Base-by-base conservation (phyloP, 2,113 vertebrate genomes). In the Platichthys flesus region DNA sequence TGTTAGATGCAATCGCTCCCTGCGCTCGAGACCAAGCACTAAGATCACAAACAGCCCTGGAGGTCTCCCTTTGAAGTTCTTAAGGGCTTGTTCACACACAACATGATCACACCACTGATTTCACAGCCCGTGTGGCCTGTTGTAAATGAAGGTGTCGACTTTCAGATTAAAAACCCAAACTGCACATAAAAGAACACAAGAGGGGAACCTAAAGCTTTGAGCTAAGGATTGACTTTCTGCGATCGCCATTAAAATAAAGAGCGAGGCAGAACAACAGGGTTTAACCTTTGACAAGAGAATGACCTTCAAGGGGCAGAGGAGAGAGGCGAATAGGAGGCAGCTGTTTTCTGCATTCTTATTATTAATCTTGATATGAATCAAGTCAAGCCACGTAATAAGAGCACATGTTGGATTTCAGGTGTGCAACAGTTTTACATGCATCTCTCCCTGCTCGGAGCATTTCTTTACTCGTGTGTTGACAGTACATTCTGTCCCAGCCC, bases 221-320 rank as follows among this genome's bases (percentile, higher is more conserved):
- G 42, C 21, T 42, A 65, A 13, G 24, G 47, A 42, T 45, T 64
- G 45, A 49, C 5, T 56, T 73, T 58, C 37, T 66, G 23, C 3
- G 5, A 67, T 79, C 24, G 21, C 9, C 0, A 24, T 63, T 37
- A 54, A 54, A 42, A 42, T 31, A 37, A 8, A 66, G 57, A 56
- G 63, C 56, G 76, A 74, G 77, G 61, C 56, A 47, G 64, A 51
- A 13, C 51, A 52, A 52, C 51, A 45, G 40, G 12, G 40, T 42
- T 66, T 51, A 55, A 67, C 40, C 28, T 71, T 67, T 71, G 49
- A 81, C 3, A 14, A n/a, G 5, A 23, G 21, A 18, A 23, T 65
- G 64, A 61, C 51, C 71, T 65, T 68, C 28, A 66, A 59, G 21
- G 57, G 31, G 23, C 52, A 24, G 55, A 52, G 37, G 9, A 40